These are phyloP conservation scores for Liparis tanakae DNA, from an alignment of 2,797 vertebrate genomes.

Conservation along the genomic window DNA sequence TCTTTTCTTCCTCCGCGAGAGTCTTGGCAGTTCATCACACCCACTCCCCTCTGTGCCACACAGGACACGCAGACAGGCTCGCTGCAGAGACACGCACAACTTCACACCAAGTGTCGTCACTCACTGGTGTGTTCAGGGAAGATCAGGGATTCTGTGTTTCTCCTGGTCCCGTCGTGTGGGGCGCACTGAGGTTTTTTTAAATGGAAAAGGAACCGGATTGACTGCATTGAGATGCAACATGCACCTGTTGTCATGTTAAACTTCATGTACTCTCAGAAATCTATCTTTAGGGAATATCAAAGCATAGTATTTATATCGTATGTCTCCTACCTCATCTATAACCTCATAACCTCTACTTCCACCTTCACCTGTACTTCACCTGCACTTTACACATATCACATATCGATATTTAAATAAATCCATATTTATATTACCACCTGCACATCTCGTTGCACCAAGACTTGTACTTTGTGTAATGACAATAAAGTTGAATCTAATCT, in stretches of 20 bases:
- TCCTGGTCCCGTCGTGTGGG: slow-evolving; percentile 2
- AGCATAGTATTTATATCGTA: no score
- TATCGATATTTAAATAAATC: no score
- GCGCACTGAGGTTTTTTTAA: background rate
- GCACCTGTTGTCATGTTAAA: slow-evolving; percentile 8
- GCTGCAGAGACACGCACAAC: slow-evolving; percentile 16
- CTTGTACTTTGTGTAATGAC: no score
- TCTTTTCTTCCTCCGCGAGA: slow-evolving; percentile 47
- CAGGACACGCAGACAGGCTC: slow-evolving; percentile 29
- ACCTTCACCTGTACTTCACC: no score
- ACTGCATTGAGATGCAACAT: background rate
- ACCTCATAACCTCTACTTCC: no score
- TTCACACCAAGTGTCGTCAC: slow-evolving; percentile 13
- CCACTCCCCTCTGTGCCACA: slow-evolving; percentile 50
- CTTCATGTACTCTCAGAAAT: background rate
- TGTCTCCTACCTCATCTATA: no score
- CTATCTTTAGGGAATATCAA: background rate
- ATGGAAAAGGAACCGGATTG: slow-evolving; percentile 17
- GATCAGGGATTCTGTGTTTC: slow-evolving; percentile 20
- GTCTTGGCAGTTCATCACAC: slow-evolving; percentile 71
- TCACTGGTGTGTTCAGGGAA: slow-evolving; percentile 27
- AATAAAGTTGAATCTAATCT: no score
- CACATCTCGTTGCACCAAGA: no score
- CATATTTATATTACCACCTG: no score
- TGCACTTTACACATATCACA: no score